phyloP scores from a whole-genome alignment of 2,113 vertebrate genomes.

The Onychostruthus taczanowskii region DNA sequence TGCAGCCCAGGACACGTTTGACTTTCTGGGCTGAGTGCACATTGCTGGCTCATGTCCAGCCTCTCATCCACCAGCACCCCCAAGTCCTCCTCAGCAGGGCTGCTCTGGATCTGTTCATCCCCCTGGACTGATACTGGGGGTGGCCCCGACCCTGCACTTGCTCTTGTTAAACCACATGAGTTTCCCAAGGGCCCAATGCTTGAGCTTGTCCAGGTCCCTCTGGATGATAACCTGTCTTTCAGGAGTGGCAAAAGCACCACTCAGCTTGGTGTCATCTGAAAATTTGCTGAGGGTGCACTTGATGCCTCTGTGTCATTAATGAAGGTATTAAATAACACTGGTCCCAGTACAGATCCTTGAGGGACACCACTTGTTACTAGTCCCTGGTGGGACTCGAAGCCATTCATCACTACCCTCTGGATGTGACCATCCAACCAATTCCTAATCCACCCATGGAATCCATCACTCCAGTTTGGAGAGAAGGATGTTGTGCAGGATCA shows the following conservation, averaged over 20 bases:
- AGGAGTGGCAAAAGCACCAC: neutral
- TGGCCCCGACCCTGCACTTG: fast-evolving
- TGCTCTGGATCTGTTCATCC: neutral
- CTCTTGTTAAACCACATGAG: neutral
- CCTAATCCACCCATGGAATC: neutral
- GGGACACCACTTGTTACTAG: neutral
- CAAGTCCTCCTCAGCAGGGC: neutral
- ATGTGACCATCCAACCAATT: neutral
- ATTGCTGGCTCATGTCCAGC: neutral
- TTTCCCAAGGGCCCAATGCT: neutral
- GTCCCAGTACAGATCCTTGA: neutral
- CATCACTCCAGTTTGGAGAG: neutral
- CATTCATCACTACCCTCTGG: neutral
- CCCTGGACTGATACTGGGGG: neutral
- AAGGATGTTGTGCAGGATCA: neutral
- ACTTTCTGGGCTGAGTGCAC: neutral
- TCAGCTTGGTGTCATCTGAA: neutral
- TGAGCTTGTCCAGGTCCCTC: neutral
- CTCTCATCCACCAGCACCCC: neutral
- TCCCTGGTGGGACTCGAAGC: neutral
- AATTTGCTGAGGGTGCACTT: neutral
- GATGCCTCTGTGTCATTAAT: neutral
- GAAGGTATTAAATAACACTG: neutral
- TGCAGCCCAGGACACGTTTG: neutral
- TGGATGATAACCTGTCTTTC: neutral